Percentiles rank a stretch among this genome's conserved stretches.
Evolutionary conservation across 2,797 vertebrate species (phyloP).

Genomic region (Eulemur rubriventer): DNA sequence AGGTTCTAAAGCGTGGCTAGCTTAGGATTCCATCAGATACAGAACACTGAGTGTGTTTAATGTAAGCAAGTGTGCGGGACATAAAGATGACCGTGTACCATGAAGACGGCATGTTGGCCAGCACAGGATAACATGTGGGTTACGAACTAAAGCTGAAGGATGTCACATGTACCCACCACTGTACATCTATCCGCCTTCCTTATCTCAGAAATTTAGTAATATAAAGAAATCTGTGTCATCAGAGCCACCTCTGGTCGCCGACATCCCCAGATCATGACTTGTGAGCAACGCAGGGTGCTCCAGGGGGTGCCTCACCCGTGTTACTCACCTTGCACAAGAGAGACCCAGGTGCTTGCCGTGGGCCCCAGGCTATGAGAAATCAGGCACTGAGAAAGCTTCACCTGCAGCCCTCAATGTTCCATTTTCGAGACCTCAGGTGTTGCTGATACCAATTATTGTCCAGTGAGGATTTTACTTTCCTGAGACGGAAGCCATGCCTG

Average conservation of each 20-base stretch:
- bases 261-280: not conserved
- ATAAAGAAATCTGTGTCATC: not conserved
- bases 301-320: rapidly evolving
- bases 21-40: no score
- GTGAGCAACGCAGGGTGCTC: rapidly evolving
- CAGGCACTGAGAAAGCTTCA: not conserved
- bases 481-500: not conserved
- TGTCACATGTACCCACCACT: rapidly evolving
- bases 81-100: rapidly evolving
- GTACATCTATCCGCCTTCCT: not conserved
- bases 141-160: rapidly evolving
- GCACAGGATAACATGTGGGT: rapidly evolving
- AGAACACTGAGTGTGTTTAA: not conserved
- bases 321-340: rapidly evolving
- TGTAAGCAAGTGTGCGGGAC: not conserved
- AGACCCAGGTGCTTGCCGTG: not conserved
- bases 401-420: not conserved
- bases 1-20: not conserved
- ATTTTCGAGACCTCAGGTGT: not conserved
- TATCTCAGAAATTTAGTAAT: not conserved
- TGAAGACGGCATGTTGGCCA: rapidly evolving
- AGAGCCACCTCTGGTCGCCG: not conserved
- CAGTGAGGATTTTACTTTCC: not conserved
- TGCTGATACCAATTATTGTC: not conserved
- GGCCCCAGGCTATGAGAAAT: rapidly evolving